These are phyloP conservation scores for Drosophila borborema DNA, from an alignment of 2,888 invertebrate species.

Conservation along the genomic window DNA sequence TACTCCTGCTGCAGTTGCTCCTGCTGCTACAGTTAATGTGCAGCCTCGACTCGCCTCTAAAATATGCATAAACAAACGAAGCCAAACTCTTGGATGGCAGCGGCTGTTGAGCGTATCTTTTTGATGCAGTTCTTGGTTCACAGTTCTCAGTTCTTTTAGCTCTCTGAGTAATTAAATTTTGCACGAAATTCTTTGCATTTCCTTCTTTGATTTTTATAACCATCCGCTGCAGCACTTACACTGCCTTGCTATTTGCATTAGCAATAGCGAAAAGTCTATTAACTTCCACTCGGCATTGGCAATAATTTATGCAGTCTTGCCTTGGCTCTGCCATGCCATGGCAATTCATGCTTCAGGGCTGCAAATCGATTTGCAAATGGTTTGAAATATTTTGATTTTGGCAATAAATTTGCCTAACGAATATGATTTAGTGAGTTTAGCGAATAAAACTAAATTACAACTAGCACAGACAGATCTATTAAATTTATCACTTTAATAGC, in stretches of 20 bases:
- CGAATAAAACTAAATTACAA: neutral
- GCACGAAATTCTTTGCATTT: conserved; percentile 65
- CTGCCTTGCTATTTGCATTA: conserved; percentile 60
- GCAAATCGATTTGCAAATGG: conserved; percentile 33
- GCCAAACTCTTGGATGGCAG: conserved; percentile 40
- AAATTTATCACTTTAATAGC: neutral
- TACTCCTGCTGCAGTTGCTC: neutral
- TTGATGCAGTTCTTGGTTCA: conserved; percentile 33
- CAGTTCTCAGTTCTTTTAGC: conserved; percentile 10
- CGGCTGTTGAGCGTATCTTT: conserved; percentile 33
- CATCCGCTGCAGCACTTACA: conserved; percentile 6
- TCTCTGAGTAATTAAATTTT: conserved; percentile 68
- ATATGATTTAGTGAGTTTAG: neutral
- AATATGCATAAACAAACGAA: conserved; percentile 75
- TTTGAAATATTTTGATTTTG: conserved; percentile 6
- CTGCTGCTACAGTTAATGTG: conserved; percentile 47
- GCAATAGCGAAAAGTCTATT: conserved; percentile 65
- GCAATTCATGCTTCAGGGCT: conserved; percentile 17
- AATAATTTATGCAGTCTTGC: conserved; percentile 68
- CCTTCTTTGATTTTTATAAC: conserved; percentile 62
- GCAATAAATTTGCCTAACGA: conserved; percentile 9
- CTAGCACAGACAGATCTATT: neutral
- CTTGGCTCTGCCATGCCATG: conserved; percentile 11
- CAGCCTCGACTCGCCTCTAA: conserved; percentile 38
- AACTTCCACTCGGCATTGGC: conserved; percentile 54